phyloP scores from a whole-genome alignment of 1,140 invertebrate species.

The Pseudomyrmex sp. region DNA sequence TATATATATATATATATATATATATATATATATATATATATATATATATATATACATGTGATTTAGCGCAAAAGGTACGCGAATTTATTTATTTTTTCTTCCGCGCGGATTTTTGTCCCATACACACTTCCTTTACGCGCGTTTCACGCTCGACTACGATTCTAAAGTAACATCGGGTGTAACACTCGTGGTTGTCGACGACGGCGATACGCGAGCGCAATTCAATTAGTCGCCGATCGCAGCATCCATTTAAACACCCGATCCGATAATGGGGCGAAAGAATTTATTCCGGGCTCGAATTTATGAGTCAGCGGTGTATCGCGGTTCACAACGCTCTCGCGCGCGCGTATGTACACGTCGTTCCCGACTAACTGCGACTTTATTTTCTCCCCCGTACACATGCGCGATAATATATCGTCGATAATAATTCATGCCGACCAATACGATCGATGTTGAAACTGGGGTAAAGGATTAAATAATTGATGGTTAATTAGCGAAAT shows the following conservation, averaged over 20 bases:
- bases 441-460: too few relatives aligned
- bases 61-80: slow-evolving; percentile 2
- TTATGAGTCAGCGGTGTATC: slow-evolving; percentile 22
- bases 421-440: too few relatives aligned
- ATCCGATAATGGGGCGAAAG: slow-evolving; percentile 54
- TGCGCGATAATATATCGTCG: too few relatives aligned
- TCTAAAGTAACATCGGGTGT: slow-evolving; percentile 26
- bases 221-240: slow-evolving; percentile 55
- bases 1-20: too few relatives aligned
- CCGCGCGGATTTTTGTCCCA: slow-evolving; percentile 12
- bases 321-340: too few relatives aligned
- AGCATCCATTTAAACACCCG: slow-evolving; percentile 49
- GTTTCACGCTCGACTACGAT: background rate
- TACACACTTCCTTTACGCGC: background rate
- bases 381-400: too few relatives aligned
- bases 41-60: background rate
- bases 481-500: too few relatives aligned
- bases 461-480: too few relatives aligned
- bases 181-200: slow-evolving; percentile 29
- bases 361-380: too few relatives aligned
- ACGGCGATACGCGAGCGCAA: slow-evolving; percentile 36
- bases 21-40: too few relatives aligned
- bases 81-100: slow-evolving; percentile 31
- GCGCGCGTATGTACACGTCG: too few relatives aligned
- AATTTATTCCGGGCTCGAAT: slow-evolving; percentile 47